A percentile compares a stretch with the other conserved stretches of the same genome.
phyloP scores from a whole-genome alignment of 2,888 invertebrate genomes.

The Cephus runcator region DNA sequence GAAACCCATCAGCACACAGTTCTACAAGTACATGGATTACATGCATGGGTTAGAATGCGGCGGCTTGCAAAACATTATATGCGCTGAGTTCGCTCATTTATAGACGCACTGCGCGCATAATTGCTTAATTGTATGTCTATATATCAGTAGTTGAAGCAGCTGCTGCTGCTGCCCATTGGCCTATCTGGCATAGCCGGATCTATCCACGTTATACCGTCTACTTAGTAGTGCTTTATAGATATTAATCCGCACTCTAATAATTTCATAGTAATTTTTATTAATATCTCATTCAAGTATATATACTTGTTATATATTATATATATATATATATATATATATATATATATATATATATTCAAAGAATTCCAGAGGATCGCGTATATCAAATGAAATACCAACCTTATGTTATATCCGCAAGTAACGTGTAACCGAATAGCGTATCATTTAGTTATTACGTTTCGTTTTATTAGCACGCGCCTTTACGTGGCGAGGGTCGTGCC shows the following conservation, averaged over 20 bases:
- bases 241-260: not conserved
- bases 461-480: not conserved
- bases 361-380: not conserved
- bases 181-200: not conserved
- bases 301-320: not conserved
- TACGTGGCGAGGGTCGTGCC: not conserved
- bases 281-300: not conserved
- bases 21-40: not conserved
- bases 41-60: not conserved
- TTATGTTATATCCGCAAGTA: not conserved
- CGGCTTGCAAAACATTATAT: conserved; percentile 3
- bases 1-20: not conserved
- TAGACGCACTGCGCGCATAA: conserved; percentile 15
- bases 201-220: not conserved
- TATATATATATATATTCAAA: not conserved
- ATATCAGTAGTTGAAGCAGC: conserved; percentile 18
- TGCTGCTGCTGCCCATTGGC: conserved; percentile 3
- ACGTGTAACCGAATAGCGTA: not conserved
- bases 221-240: not conserved
- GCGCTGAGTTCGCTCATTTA: conserved; percentile 9
- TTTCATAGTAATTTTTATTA: not conserved
- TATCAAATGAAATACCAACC: not conserved
- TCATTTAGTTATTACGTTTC: not conserved
- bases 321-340: not conserved
- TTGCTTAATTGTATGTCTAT: conserved; percentile 23